Percentiles rank a stretch among this genome's conserved stretches.
Conservation (phyloP, 2,113 vertebrate genomes). For the Cariama cristata region DNA sequence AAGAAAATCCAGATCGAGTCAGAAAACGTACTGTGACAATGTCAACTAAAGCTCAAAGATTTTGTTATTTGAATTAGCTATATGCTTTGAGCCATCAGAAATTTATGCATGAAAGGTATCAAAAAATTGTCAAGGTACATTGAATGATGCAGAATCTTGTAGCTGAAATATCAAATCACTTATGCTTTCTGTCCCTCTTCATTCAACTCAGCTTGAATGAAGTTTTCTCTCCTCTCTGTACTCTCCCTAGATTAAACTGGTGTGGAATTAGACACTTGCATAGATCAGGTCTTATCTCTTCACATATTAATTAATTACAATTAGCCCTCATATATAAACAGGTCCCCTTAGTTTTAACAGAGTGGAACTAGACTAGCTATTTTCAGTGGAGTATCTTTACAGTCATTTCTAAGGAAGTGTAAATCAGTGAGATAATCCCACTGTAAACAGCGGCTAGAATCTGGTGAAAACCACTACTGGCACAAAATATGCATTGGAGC, state of each 20-base stretch:
- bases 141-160: not conserved
- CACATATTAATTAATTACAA: not conserved
- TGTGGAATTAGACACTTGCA: not conserved
- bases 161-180: not conserved
- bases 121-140: not conserved
- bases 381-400: not conserved
- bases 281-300: not conserved
- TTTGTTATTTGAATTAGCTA: not conserved
- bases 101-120: not conserved
- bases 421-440: not conserved
- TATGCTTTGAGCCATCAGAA: not conserved
- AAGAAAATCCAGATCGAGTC: conserved; percentile 2
- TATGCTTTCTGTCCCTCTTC: not conserved
- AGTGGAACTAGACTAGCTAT: not conserved
- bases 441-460: not conserved
- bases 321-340: not conserved
- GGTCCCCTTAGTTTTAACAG: not conserved
- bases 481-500: not conserved
- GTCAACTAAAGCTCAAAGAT: not conserved
- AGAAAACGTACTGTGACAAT: not conserved
- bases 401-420: not conserved
- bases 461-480: not conserved
- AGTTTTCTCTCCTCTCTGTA: not conserved
- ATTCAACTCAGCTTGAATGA: not conserved
- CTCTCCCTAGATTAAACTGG: not conserved